Conservation (phyloP, 2,113 vertebrate genomes). For the Xiphophorus couchianus region DNA sequence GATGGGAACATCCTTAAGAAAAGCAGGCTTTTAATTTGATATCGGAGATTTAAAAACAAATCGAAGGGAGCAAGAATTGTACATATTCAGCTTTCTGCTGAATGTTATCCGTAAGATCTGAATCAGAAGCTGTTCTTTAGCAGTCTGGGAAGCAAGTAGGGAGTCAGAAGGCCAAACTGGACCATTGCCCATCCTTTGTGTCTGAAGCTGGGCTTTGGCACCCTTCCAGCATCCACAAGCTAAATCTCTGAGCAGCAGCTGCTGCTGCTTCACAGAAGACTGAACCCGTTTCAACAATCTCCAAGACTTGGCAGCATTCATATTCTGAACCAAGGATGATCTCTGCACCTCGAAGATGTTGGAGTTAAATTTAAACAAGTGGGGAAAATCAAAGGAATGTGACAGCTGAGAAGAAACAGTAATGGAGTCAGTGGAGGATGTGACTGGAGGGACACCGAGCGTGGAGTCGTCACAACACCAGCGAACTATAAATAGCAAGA, state of each 20-base stretch:
- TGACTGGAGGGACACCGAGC: constrained; percentile 17
- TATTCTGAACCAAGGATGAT: not conserved
- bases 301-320: not conserved
- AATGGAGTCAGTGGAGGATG: constrained; percentile 10
- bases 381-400: constrained; percentile 57
- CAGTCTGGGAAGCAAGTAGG: constrained; percentile 2
- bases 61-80: no score
- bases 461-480: constrained; percentile 12
- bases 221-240: not conserved
- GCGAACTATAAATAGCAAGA: constrained; percentile 54
- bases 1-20: no score
- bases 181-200: constrained; percentile 15
- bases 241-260: constrained; percentile 30
- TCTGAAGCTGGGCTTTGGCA: constrained; percentile 6
- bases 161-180: constrained; percentile 30
- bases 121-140: not conserved
- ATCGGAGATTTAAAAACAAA: no score
- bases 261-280: constrained; percentile 17
- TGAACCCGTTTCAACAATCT: not conserved
- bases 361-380: constrained; percentile 61
- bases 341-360: constrained; percentile 41
- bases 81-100: not conserved
- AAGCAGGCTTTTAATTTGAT: no score
- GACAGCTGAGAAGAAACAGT: constrained; percentile 56
- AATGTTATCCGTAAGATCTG: not conserved